phyloP scores from a whole-genome alignment of 2,888 invertebrate species.

The Mimachlamys varia region DNA sequence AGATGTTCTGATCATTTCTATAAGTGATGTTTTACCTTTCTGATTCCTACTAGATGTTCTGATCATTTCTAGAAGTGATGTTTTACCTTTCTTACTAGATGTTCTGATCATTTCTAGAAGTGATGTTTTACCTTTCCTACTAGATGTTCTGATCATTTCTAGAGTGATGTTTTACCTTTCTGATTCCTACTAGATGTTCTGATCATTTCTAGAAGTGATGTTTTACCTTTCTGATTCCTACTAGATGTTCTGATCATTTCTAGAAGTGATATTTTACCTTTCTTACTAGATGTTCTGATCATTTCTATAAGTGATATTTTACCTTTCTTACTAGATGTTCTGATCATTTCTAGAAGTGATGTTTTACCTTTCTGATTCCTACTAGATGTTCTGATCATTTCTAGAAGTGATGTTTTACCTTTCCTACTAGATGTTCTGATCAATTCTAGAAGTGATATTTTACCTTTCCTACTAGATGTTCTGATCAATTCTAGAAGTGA shows the following conservation, averaged over 20 bases:
- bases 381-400: not conserved
- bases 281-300: not conserved
- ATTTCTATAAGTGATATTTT: not conserved
- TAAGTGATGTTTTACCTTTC: too few species aligned
- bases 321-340: not conserved
- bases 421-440: not conserved
- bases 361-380: slow-evolving; percentile 9
- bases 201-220: not conserved
- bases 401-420: too few species aligned
- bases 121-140: not conserved
- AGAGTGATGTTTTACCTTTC: too few species aligned
- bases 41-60: not conserved
- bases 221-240: not conserved
- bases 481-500: not conserved
- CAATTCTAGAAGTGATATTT: too few species aligned
- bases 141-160: not conserved
- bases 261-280: too few species aligned
- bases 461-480: not conserved
- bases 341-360: not conserved
- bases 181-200: not conserved
- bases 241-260: not conserved
- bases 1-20: not conserved
- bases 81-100: not conserved
- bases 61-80: not conserved
- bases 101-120: not conserved